Base-by-base conservation (phyloP, 1,140 invertebrate species). In the Drosophila watanabei region DNA sequence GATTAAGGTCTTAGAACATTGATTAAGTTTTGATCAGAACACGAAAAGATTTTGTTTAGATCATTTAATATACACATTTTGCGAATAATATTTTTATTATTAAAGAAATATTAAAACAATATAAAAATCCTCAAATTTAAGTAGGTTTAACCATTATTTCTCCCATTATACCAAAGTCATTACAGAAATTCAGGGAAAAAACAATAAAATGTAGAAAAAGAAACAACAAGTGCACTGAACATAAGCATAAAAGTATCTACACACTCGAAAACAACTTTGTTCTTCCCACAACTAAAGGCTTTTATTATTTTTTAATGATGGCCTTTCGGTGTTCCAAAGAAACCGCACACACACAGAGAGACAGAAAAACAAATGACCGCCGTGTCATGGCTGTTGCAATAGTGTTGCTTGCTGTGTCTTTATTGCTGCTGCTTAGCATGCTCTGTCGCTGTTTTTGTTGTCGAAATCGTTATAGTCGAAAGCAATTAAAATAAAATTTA, bases 401-500 rank as follows among this genome's bases (percentile, higher is more conserved):
- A 35, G 24, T 65, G 41, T 66, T 65, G 24, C 37, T 73, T 11
- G 9, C 35, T 28, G 52, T 28, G 71, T 33, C 52, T 63, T 46
- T 61, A 51, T 66, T 39, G 56, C 24, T 68, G 39, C 35, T 57
- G 35, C 54, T 64, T 65, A 59, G 39, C 13, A 59, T 73, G 30
- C 24, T 43, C 9, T 4, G n/a, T n/a, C 58, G 52, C 24, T 58
- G 61, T n/a, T 39, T 57, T 57, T 75, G 30, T 58, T 60, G 62
- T 63, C 57, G 57, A 62, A 82, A 70, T 62, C 70, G 43, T 75
- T 75, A 57, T 89, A 51, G 72, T 70, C 59, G 65, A 81, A 79
- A 82, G 80, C 84, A 88, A 88, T 88, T 89, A 85, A 84, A 88
- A 81, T 81, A 60, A 73, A 73, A 89, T 89, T 89, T 84, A 89